Percentiles rank a stretch among this genome's conserved stretches.
These are phyloP conservation scores for Lithophane socia DNA, from an alignment of 2,888 invertebrate genomes.

Conservation along the genomic window DNA sequence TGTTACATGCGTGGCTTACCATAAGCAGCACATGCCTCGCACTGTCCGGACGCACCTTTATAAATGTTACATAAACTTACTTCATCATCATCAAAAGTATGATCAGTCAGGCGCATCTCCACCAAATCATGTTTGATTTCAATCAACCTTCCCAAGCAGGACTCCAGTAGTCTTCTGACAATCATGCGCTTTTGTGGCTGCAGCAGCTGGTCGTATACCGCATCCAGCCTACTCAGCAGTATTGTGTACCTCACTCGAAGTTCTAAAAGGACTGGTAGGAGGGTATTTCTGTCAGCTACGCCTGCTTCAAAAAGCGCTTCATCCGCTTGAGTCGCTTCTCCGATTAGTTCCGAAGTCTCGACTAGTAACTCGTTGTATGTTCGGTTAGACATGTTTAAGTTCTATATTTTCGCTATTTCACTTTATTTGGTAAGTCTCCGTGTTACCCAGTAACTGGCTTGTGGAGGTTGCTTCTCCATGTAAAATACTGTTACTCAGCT, in stretches of 20 bases:
- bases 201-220: conserved; percentile 96
- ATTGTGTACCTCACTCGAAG: conserved; percentile 96
- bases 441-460: background rate
- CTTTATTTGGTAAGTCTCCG: background rate
- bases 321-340: conserved; percentile 91
- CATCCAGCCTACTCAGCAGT: conserved; percentile 93
- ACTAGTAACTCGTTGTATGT: conserved; percentile 93
- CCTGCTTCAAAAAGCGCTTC: conserved; percentile 91
- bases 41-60: too few species aligned
- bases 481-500: background rate
- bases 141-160: conserved; percentile 94
- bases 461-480: background rate
- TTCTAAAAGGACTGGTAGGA: conserved; percentile 92
- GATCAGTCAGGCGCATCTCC: conserved; percentile 96
- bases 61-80: conserved; percentile 64
- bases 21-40: background rate
- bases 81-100: conserved; percentile 95
- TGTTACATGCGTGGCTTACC: too few species aligned
- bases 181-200: conserved; percentile 97
- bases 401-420: background rate
- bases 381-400: conserved; percentile 92
- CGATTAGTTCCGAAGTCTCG: conserved; percentile 88
- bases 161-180: conserved; percentile 93
- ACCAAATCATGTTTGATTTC: conserved; percentile 97
- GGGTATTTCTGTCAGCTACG: conserved; percentile 90